A percentile compares a stretch with the other conserved stretches of the same genome.
Evolutionary conservation across 2,888 invertebrate species (phyloP).

Genomic region (Amorpha juglandis): DNA sequence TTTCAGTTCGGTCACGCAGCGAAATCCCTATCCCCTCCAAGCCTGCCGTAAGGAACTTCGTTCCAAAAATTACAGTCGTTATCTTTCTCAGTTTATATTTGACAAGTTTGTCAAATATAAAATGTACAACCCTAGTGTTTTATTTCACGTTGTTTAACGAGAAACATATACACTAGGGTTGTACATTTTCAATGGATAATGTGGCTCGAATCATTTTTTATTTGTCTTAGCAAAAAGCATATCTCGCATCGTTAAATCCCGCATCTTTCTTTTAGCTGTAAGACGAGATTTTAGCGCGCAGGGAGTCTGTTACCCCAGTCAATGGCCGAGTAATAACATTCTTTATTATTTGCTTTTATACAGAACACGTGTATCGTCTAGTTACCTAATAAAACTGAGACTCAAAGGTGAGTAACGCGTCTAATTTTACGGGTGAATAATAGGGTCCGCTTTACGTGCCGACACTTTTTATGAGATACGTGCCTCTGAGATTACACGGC

Average conservation of each 20-base stretch:
- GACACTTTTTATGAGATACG: conserved; percentile 54
- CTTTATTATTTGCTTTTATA: conserved; percentile 35
- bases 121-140: no score
- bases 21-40: no score
- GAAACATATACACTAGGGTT: no score
- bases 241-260: neutral
- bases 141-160: neutral
- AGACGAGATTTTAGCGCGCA: neutral
- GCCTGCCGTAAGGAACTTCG: no score
- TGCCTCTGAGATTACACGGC: conserved; percentile 39
- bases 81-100: neutral
- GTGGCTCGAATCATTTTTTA: neutral
- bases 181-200: no score
- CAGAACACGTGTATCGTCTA: conserved; percentile 35
- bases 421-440: conserved; percentile 62
- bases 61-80: neutral
- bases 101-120: neutral
- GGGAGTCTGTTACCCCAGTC: neutral
- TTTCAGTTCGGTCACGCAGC: no score
- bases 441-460: conserved; percentile 56
- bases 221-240: no score
- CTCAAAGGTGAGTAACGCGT: conserved; percentile 44
- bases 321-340: conserved; percentile 17
- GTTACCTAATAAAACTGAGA: conserved; percentile 45
- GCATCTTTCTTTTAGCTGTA: conserved; percentile 7